Conservation (phyloP, 2,888 invertebrate genomes). For the Clepsis dumicolana region DNA sequence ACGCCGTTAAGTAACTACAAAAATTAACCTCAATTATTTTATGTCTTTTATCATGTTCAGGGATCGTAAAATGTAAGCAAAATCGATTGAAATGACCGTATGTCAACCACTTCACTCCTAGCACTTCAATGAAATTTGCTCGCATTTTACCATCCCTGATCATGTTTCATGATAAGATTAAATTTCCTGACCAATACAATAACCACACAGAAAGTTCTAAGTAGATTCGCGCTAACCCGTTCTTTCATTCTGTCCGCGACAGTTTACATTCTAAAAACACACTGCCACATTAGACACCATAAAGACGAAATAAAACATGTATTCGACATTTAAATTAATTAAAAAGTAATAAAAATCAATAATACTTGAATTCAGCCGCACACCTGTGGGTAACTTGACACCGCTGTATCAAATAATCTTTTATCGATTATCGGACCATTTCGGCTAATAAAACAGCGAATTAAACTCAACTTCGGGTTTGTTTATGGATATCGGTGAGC, state of each 20-base stretch:
- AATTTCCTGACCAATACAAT: constrained; percentile 1
- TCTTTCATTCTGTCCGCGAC: constrained; percentile 17
- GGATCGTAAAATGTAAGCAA: too few relatives aligned
- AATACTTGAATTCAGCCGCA: constrained; percentile 53
- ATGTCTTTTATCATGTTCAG: too few relatives aligned
- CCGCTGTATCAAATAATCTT: constrained; percentile 43
- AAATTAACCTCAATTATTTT: too few relatives aligned
- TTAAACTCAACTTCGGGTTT: constrained; percentile 33
- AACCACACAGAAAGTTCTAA: constrained; percentile 18
- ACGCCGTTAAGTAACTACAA: too few relatives aligned
- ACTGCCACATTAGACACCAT: constrained; percentile 14
- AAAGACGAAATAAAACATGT: constrained; percentile 23
- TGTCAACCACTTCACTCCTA: too few relatives aligned
- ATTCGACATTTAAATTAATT: constrained; percentile 50
- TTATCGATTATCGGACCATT: constrained; percentile 47
- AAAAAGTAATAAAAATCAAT: constrained; percentile 49
- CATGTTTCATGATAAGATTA: constrained; percentile 12
- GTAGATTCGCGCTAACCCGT: constrained; percentile 19
- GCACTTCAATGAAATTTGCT: too few relatives aligned
- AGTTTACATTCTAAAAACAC: constrained; percentile 11
- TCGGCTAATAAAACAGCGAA: constrained; percentile 38
- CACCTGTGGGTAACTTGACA: constrained; percentile 67
- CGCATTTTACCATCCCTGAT: not conserved
- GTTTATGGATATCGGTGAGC: constrained; percentile 29
- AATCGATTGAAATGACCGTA: too few relatives aligned